Evolutionary conservation across 2,888 invertebrate genomes (phyloP), one percentile per base, ranked within the genome.

Genomic region (Drymonia ruficornis): DNA sequence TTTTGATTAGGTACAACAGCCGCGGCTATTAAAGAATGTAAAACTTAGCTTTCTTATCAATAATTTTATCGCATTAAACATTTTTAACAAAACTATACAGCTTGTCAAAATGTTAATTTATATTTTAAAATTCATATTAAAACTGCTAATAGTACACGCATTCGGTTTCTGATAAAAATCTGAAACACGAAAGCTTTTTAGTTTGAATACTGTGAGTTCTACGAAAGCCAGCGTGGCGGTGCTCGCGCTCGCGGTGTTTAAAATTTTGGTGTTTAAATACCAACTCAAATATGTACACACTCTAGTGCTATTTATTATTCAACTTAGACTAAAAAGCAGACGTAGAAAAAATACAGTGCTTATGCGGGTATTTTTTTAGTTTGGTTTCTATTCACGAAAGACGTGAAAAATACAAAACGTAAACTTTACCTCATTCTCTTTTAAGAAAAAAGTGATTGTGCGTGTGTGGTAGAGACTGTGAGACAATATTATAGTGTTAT

Each of bases 221-320:
- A 42, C 9, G 18, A 42, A 42, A 43, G 11, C 11, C 40, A 40
- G 43, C 13, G 8, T n/a, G 42, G n/a, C 43, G 9, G 13, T 13
- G 43, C 19, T 43, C 11, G 23, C 19, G 23, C 43, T 23, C 19
- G 43, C 43, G 12, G 19, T 46, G 8, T 29, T 28, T 46, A 46
- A 6, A 15, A 18, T 38, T 13, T 19, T 38, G 7, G 38, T 13
- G 13, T 49, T 49, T 49, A 18, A 28, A 49, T 18, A 1, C n/a
- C 28, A 29, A 34, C 43, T 44, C 13, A 31, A 43, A 48, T 38
- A 38, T 52, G 43, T 53, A 50, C 28, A 34, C 45, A 42, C 48
- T 52, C 50, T 50, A 18, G 47, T 42, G 46, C 45, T n/a, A 59
- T 59, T 53, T 53, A 46, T 59, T 53, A 53, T 59, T 63, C 59